These are phyloP conservation scores for Umimayanthus kanabou DNA, from an alignment of 92 coral and sea anemone genomes.

Conservation along the genomic window DNA sequence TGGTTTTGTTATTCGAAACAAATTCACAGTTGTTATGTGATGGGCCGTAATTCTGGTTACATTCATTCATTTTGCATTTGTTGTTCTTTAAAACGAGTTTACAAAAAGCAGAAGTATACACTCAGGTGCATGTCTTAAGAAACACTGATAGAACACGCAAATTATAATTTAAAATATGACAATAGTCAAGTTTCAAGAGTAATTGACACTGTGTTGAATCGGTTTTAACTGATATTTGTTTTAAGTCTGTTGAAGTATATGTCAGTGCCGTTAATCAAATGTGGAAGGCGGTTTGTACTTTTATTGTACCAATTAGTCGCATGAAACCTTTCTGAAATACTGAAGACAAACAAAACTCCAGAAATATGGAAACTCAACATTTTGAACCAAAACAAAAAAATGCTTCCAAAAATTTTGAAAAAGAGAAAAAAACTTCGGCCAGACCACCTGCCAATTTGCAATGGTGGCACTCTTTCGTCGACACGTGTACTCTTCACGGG, in stretches of 20 bases:
- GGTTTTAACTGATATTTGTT: too few species aligned
- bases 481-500: conserved; percentile 62
- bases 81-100: neutral
- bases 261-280: neutral
- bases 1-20: neutral
- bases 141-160: neutral
- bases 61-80: neutral
- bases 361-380: neutral
- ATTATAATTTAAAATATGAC: too few species aligned
- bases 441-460: neutral
- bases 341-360: neutral
- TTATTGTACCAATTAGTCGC: neutral
- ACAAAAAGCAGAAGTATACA: too few species aligned
- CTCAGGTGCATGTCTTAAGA: neutral
- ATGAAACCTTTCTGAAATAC: neutral
- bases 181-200: neutral
- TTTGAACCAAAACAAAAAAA: neutral
- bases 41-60: neutral
- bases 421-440: neutral
- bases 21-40: neutral
- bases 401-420: neutral
- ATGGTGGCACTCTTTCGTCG: conserved; percentile 47
- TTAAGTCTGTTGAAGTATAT: too few species aligned
- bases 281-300: neutral
- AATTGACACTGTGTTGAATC: neutral